phyloP scores from a whole-genome alignment of 2,113 vertebrate genomes.

The Gila orcuttii region DNA sequence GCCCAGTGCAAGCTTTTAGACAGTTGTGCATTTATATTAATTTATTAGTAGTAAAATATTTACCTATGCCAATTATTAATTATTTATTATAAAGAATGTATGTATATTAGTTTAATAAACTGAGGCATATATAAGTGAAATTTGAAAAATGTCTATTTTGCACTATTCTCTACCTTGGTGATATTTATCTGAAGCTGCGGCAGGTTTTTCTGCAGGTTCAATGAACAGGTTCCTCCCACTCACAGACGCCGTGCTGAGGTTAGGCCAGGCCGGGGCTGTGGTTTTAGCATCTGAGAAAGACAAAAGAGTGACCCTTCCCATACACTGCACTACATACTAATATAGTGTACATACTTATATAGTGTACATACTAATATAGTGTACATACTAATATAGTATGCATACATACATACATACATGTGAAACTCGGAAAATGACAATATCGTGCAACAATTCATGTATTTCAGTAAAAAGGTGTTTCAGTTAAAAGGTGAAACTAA shows the following conservation, averaged over 20 bases:
- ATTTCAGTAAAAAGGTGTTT: too few species aligned
- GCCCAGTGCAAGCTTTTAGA: background rate
- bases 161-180: constrained; percentile 27
- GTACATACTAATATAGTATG: too few species aligned
- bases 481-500: too few species aligned
- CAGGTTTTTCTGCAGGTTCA: constrained; percentile 55
- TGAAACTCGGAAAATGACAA: too few species aligned
- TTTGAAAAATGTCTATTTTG: background rate
- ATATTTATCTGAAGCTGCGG: constrained; percentile 34
- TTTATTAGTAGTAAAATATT: background rate
- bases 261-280: constrained; percentile 86
- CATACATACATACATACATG: too few species aligned
- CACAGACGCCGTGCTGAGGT: constrained; percentile 61
- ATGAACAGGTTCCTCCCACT: constrained; percentile 69
- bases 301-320: background rate
- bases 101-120: background rate
- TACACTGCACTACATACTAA: background rate
- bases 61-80: background rate
- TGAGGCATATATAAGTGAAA: background rate
- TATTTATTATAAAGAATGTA: background rate
- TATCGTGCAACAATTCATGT: too few species aligned
- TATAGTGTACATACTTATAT: too few species aligned
- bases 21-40: background rate
- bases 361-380: too few species aligned
- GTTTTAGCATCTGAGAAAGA: constrained; percentile 81